These are phyloP conservation scores for Pilophorus perplexus DNA, from an alignment of 2,888 invertebrate genomes.

Conservation along the genomic window DNA sequence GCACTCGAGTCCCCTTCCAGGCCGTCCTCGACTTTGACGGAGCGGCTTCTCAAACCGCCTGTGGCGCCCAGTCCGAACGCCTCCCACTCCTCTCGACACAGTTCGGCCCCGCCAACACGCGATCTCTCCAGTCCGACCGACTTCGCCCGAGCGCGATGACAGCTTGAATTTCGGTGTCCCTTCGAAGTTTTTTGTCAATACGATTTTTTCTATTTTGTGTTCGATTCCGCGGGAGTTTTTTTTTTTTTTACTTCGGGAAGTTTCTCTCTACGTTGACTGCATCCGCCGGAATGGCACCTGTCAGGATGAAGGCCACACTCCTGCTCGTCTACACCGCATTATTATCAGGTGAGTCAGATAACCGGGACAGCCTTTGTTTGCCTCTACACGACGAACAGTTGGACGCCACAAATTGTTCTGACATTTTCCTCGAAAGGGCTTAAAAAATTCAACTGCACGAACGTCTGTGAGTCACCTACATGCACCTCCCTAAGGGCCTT, in stretches of 20 bases:
- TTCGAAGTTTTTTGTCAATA: not conserved
- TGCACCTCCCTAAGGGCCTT: no score
- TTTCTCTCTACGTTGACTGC: not conserved
- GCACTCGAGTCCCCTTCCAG: constrained; percentile 24
- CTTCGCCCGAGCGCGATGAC: not conserved
- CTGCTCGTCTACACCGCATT: constrained; percentile 19
- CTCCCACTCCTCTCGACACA: constrained; percentile 1
- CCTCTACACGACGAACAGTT: not conserved
- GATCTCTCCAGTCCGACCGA: constrained; percentile 1
- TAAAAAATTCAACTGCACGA: no score
- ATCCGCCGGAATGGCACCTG: constrained; percentile 12
- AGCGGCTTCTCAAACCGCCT: constrained; percentile 26
- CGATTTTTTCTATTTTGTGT: constrained; percentile 6
- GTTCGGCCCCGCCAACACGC: not conserved
- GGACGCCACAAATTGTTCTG: no score
- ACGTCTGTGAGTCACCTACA: no score
- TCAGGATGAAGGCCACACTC: not conserved
- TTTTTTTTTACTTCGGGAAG: not conserved
- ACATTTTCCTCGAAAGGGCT: no score
- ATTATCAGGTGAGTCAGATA: constrained; percentile 39
- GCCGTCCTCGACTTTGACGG: not conserved
- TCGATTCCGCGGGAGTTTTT: not conserved
- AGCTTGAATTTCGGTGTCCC: not conserved
- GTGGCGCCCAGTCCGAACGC: constrained; percentile 14
- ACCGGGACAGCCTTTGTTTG: no score